Evolutionary conservation across 1,140 invertebrate species (phyloP), one percentile per base, ranked within the genome.

Genomic region (Nixonia krombeini): DNA sequence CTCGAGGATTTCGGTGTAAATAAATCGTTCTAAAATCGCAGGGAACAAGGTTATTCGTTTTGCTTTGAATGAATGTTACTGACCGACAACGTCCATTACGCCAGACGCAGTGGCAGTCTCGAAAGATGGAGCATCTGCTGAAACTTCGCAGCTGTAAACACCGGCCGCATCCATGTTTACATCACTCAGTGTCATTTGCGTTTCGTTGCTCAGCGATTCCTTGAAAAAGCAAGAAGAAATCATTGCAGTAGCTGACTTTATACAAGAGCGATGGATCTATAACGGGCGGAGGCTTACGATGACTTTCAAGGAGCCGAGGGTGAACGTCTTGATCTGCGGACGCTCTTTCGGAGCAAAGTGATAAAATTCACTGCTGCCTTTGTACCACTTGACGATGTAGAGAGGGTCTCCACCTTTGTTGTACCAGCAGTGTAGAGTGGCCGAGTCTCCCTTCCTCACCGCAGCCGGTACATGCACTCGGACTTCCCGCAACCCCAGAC

Each of bases 301-400:
- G 38, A 90, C 88, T 71, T 82, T 85, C 59, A 89, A 82, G 53
- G 87, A 88, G 21, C 83, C 84, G 50, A 88, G 80, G 41, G 82
- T 81, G 73, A 89, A 90, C 23, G 84, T 85, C 74, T 89, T 88
- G 57, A 85, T 82, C 15, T 84, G 79, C 35, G 88, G 88, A 18
- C 74, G 76, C 64, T 88, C 87, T 31, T 85, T 87, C 10, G 88
- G 87, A 4, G 85, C 84, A 66, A 86, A 89, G 52, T 89, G 83
- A 83, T 88, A 90, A 78, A 91, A 91, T 75, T 91, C 90, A 47
- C 86, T 83, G 61, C 88, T 87, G 26, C 90, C 91, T 58, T 90
- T 88, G 83, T 95, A 94, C 93, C 93, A 95, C 86, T 94, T 94
- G 68, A 95, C 91, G 55, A 92, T 90, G 83, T 94, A 95, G 47